Evolutionary conservation across 30 jellyfish, hydroid and myxozoan species (phyloP), one percentile per base, ranked within the genome.

Genomic region (Catostylus mosaicus): DNA sequence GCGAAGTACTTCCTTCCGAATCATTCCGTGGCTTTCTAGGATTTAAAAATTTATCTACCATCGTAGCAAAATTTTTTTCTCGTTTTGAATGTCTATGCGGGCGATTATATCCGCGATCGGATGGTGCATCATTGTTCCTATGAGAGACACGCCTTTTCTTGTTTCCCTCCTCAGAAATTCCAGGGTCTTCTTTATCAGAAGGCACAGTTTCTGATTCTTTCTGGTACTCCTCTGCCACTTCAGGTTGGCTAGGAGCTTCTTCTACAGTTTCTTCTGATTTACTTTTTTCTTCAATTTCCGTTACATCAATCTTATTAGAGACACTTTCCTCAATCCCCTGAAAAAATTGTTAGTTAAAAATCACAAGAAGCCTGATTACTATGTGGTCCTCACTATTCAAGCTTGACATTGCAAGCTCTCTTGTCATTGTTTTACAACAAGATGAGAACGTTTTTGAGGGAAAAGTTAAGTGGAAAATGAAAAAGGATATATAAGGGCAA

Each of bases 11-110:
- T 57, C 90, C 82, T 35, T 88, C 88, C 12, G 66, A 38, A 27
- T 81, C 89, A 34, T 52, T 87, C 33, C 87, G 51, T 3, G 85
- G 85, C 36, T 76, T 80, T 37, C 63, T 80, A 2, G 80, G 84
- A 22, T 68, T 73, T n/a, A 67, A 38, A 30, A 63, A 68, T 12
- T 88, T 80, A 16, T 63, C 80, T 10, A 67, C 68, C 8, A 74
- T 30, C 1, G 67, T 80, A 6, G 77, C 84, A 46, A 76, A 85
- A 38, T 79, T 86, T 54, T 80, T 90, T 10, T 76, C 87, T 35
- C 87, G 43, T 40, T 90, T 37, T 33, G 73, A 51, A 69, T 68
- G 38, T 57, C 92, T 69, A 65, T 56, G 74, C 27, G 43, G 51
- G 32, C 80, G 85, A 31, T 50, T 32, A 48, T 82, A 73, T 50